phyloP scores from a whole-genome alignment of 2,797 vertebrate genomes.

The Netta rufina region DNA sequence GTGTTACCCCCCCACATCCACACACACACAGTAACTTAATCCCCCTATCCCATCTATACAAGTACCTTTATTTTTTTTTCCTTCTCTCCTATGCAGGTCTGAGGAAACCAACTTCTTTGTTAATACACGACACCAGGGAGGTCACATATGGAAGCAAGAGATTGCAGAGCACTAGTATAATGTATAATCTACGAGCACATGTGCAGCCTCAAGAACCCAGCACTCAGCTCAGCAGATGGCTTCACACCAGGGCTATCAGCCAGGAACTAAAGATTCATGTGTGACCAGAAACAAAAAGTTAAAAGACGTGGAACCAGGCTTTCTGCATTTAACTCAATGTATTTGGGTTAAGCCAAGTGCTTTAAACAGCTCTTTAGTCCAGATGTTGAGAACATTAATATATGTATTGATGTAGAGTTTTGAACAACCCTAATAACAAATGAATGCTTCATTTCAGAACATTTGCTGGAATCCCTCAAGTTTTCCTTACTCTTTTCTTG shows the following conservation, averaged over 20 bases:
- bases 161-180: background rate
- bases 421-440: background rate
- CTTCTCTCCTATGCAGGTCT: background rate
- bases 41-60: background rate
- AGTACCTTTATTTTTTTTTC: background rate
- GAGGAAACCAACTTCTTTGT: background rate
- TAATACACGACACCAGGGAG: background rate
- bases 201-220: background rate
- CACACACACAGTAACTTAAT: background rate
- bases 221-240: background rate
- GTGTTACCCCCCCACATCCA: background rate
- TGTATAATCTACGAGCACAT: fast-evolving
- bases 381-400: background rate
- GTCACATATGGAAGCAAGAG: fast-evolving
- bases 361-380: background rate
- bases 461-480: background rate
- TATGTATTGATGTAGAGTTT: background rate
- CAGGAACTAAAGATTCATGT: background rate
- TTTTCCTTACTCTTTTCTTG: background rate
- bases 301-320: background rate
- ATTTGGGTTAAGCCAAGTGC: background rate
- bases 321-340: background rate
- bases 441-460: background rate
- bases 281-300: background rate
- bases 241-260: background rate